phyloP scores from a whole-genome alignment of 2,113 vertebrate genomes.

The Sakesphorus luctuosus region DNA sequence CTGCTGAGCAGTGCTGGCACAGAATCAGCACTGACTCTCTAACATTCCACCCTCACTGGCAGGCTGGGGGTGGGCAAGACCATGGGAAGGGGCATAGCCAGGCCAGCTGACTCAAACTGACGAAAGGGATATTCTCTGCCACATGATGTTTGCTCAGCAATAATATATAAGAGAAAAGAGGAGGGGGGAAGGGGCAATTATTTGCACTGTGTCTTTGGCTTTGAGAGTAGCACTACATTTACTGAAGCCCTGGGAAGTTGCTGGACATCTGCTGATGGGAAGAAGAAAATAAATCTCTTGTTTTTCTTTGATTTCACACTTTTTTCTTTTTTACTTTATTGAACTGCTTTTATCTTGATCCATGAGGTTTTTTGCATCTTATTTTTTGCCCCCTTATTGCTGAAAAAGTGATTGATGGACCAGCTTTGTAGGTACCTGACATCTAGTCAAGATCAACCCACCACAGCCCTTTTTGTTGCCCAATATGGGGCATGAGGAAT shows the following conservation, averaged over 20 bases:
- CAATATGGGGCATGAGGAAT: not conserved
- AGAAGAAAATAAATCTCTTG: not conserved
- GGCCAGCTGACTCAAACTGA: not conserved
- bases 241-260: not conserved
- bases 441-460: not conserved
- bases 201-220: not conserved
- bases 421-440: not conserved
- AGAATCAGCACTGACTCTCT: not conserved
- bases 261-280: not conserved
- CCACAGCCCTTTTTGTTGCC: not conserved
- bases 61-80: not conserved
- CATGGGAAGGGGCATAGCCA: not conserved
- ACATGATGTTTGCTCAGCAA: not conserved
- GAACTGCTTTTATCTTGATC: not conserved
- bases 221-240: accelerated
- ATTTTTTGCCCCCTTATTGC: not conserved
- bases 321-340: not conserved
- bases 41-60: not conserved
- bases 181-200: not conserved
- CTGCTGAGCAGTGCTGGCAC: not conserved
- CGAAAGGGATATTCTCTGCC: not conserved
- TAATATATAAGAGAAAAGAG: not conserved
- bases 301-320: not conserved
- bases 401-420: not conserved
- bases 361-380: not conserved